Evolutionary conservation across 1,140 invertebrate species (phyloP).

Genomic region (Temnothorax longispinosus): DNA sequence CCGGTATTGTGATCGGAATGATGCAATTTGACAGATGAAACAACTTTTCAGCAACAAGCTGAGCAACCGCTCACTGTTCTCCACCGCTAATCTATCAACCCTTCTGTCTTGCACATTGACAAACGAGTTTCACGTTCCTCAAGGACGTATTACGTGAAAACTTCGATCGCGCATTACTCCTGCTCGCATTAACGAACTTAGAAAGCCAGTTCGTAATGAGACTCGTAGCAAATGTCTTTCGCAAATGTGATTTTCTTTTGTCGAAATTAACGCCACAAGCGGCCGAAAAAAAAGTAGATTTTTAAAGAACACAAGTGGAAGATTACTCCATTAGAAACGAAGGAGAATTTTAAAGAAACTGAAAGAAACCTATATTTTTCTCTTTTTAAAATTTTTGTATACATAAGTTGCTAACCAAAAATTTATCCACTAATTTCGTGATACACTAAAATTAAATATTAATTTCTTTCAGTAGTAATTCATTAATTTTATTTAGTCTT

Average conservation of each 20-base stretch:
- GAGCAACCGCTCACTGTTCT: background rate
- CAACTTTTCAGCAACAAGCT: slow-evolving; percentile 11
- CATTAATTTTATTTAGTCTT: background rate
- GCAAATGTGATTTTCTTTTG: background rate
- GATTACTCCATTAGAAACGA: background rate
- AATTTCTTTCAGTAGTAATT: background rate
- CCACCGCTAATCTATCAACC: slow-evolving; percentile 1
- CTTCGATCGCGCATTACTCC: slow-evolving; percentile 50
- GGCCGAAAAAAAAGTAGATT: background rate
- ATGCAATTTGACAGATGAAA: slow-evolving; percentile 24
- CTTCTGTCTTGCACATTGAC: background rate
- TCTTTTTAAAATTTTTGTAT: background rate
- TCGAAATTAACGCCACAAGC: background rate
- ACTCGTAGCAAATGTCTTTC: background rate
- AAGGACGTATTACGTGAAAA: slow-evolving; percentile 63
- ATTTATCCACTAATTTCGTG: background rate
- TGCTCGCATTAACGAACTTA: slow-evolving; percentile 21
- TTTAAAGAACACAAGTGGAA: background rate
- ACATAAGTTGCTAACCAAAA: background rate
- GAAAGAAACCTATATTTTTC: background rate
- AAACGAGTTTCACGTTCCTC: slow-evolving; percentile 64
- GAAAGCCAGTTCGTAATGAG: slow-evolving; percentile 13
- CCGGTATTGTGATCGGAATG: background rate
- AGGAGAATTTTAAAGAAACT: background rate
- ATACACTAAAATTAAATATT: background rate